These are phyloP conservation scores for Sakesphorus luctuosus DNA, from an alignment of 2,113 vertebrate genomes.

Conservation along the genomic window DNA sequence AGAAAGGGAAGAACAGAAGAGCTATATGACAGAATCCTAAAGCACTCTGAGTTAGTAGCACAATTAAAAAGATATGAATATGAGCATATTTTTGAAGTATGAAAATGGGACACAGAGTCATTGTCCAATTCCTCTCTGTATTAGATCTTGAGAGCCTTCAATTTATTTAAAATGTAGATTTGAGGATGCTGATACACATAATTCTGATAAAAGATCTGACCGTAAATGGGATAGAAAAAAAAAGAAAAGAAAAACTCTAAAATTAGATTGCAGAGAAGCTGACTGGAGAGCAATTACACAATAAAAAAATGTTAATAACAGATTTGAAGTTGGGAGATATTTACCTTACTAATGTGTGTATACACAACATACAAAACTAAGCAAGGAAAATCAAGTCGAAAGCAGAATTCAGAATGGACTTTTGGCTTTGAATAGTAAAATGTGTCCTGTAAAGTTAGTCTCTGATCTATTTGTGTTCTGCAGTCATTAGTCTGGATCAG, in stretches of 20 bases:
- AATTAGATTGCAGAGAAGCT: not conserved
- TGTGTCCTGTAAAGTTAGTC: not conserved
- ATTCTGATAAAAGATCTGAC: conserved; percentile 14
- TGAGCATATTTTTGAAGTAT: conserved; percentile 44
- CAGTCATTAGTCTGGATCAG: not conserved
- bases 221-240: not conserved
- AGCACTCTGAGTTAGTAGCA: conserved; percentile 50
- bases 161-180: conserved; percentile 42
- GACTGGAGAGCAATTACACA: conserved; percentile 15
- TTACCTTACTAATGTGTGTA: conserved; percentile 9
- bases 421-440: conserved; percentile 1
- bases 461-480: not conserved
- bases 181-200: not conserved
- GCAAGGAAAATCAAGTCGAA: not conserved
- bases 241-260: not conserved
- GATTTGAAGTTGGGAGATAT: not conserved
- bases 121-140: conserved; percentile 44
- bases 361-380: not conserved
- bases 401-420: not conserved
- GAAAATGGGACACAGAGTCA: conserved; percentile 34
- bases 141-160: conserved; percentile 36
- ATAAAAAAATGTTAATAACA: not conserved
- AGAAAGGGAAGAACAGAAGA: conserved; percentile 68
- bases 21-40: conserved; percentile 61
- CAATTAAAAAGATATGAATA: conserved; percentile 64